These are phyloP conservation scores for Sarcophaga carnaria DNA, from an alignment of 2,888 invertebrate species.

Conservation along the genomic window DNA sequence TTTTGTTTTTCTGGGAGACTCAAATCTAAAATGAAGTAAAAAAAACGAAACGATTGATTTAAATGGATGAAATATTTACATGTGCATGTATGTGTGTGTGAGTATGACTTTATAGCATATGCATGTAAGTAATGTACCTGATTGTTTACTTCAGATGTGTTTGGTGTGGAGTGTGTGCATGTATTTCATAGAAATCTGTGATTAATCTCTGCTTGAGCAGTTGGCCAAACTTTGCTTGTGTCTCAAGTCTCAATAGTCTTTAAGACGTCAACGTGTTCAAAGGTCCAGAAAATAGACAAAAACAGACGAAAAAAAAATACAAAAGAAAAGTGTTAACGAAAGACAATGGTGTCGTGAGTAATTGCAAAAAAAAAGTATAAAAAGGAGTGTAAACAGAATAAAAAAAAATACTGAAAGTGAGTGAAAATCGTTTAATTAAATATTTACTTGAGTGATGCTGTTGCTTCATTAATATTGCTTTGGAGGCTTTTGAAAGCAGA, in stretches of 20 bases:
- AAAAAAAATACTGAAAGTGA: too few relatives aligned
- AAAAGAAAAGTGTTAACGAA: too few relatives aligned
- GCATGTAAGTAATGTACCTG: too few relatives aligned
- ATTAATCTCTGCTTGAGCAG: constrained; percentile 62
- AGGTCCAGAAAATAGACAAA: constrained; percentile 41
- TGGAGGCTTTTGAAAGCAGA: too few relatives aligned
- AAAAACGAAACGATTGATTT: neutral
- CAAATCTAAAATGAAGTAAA: neutral
- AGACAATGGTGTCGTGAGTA: too few relatives aligned
- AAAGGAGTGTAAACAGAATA: too few relatives aligned
- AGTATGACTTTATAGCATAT: neutral
- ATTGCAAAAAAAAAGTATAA: too few relatives aligned
- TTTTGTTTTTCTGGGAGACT: neutral
- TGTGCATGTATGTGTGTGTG: neutral
- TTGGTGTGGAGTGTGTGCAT: neutral
- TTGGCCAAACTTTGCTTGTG: constrained; percentile 42
- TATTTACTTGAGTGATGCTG: too few relatives aligned
- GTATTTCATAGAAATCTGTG: constrained; percentile 32
- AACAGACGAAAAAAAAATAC: neutral
- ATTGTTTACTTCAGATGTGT: neutral
- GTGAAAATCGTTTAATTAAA: too few relatives aligned
- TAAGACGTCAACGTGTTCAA: constrained; percentile 63
- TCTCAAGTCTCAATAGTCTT: constrained; percentile 62
- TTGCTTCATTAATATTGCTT: too few relatives aligned
- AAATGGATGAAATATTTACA: neutral